Evolutionary conservation across 2,888 invertebrate species (phyloP), one percentile per base, ranked within the genome.

Genomic region (Papilio gigon): DNA sequence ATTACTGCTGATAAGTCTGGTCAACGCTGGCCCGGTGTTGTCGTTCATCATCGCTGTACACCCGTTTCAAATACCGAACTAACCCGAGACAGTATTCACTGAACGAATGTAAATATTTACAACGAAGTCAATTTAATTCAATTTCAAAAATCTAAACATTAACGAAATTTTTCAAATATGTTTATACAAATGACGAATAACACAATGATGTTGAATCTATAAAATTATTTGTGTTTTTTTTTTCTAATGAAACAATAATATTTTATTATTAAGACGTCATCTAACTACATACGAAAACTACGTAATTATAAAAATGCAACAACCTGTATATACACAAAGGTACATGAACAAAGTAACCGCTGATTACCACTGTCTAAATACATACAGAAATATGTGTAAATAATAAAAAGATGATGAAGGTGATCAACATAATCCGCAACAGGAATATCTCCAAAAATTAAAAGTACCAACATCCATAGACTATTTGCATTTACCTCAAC

Each of bases 131-230:
- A 22, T 9, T 53, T 30, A 42, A 35, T 61, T 61, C 53, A 42
- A 67, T 44, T 61, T 67, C 67, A n/a, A 53, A 62, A 56, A 30
- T 56, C 30, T 33, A 67, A 67, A 67, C 62, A 67, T n/a, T 27
- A 61, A 22, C 42, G 20, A 33, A 17, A 47, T 56, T 25, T 22
- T 59, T 47, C 47, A 58, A 56, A 59, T 64, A 68, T 68, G 63
- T 68, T 67, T 63, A 64, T 14, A 20, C 14, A 14, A 17, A 59
- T 68, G 56, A 63, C 37, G 68, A 27, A 44, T 68, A n/a, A 35
- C 44, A 68, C 68, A 68, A 68, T 68, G 68, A 63, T 17, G 47
- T 63, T 63, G 63, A 63, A 47, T 59, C 37, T 35, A n/a, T 37
- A 11, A 42, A 56, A 37, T 59, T 68, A 68, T 68, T 68, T 68